Base-by-base conservation (phyloP, 2,113 vertebrate species). In the Todiramphus saurophagus region DNA sequence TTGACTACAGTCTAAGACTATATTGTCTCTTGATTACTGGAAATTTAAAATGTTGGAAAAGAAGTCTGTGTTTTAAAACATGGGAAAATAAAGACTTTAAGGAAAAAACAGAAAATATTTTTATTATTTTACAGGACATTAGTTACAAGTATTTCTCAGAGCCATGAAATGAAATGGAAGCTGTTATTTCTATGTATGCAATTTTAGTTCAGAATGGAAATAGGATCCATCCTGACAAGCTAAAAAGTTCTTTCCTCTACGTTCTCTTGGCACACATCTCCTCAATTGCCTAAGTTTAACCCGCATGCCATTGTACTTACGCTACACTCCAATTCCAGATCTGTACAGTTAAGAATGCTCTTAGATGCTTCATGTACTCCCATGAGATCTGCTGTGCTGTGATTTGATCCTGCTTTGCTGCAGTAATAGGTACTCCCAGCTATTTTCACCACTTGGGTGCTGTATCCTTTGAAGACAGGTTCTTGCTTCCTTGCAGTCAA, bases 221-320 rank as follows among this genome's bases (percentile, higher is more conserved):
- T 39, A 56, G 16, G 87, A 97, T 88, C 84, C 66, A 72, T 76
- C 73, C 67, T 94, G 66, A 92, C 86, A 92, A 93, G 62, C 79
- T 94, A 83, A 93, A 93, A 82, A 92, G 86, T 94, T 96, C 74
- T 95, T 96, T 93, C 78, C 72, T 95, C n/a, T 73, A 7, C n/a
- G 1, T 89, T 93, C 24, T 41, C 67, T 90, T 96, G 93, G 95
- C 94, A 88, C 82, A 76, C 70, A 55, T 83, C 72, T 92, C 79
- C 68, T 85, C 89, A 82, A 43, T 91, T 82, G 48, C 81, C 93
- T 74, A 90, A 96, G 87, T 95, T 94, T 96, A 97, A 94, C 69
- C 67, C 77, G 46, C 91, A 87, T 97, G 93, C 92, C 96, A 73
- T 96, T 86, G 30, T 33, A 43, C 44, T 94, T 89, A 95, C 5